Evolutionary conservation across 2,797 vertebrate genomes (phyloP), one percentile per base, ranked within the genome.

Genomic region (Crenichthys baileyi): DNA sequence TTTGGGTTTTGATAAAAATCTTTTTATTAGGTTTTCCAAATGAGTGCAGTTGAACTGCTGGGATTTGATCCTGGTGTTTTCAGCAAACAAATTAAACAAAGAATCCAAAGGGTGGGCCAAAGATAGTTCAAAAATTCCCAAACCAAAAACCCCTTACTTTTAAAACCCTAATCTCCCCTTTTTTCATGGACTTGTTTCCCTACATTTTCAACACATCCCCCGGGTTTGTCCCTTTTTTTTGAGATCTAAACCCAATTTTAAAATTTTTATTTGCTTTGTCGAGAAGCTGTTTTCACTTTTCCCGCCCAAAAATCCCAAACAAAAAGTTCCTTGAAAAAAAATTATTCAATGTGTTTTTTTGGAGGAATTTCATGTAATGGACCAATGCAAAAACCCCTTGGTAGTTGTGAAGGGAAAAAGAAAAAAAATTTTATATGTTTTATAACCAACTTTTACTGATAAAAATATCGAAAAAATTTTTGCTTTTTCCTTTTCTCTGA

Each of bases 11-110:
- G 87, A 95, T 95, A 95, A 94, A 94, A 78, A 84, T 87, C 83
- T 73, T 96, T 94, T 94, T 93, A 95, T 95, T 92, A 92, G 85
- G 93, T 95, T 96, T 90, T 89, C 83, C 87, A 94, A 93, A 95
- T 84, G 90, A 95, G 90, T 70, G 82, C 91, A 84, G 89, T 93
- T 93, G 80, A 89, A 81, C 91, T 84, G 82, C 89, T 79, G 79
- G 89, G 88, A 91, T 89, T 89, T 76, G 89, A 80, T 87, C 91
- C 87, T 88, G 75, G 86, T 81, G 87, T 88, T 88, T 91, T 90
- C 83, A 74, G 85, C 78, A 94, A 93, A 94, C 87, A 81, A 71
- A 89, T 90, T 95, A 92, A 93, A 83, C 76, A 72, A 2, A 74
- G 80, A 80, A 85, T 87, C 88, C n/a, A n/a, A n/a, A 88, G 90